Base-by-base conservation (phyloP, 1,140 invertebrate genomes). In the Physella acuta region DNA sequence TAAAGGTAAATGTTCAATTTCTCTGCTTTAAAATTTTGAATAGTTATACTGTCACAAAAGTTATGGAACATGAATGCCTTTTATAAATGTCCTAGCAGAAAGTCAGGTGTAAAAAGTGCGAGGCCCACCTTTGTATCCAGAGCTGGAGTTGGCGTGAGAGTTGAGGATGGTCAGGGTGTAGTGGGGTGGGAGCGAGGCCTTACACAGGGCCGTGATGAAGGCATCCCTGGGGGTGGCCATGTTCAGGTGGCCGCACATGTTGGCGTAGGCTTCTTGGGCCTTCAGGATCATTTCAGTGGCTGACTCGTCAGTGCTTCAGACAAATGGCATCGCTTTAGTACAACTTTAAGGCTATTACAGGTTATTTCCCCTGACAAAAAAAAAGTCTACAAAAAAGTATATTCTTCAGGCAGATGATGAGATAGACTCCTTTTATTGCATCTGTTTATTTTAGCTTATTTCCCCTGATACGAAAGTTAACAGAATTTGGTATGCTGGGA, bases 191-290 rank as follows among this genome's bases (percentile, higher is more conserved):
- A 99, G 87, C 0, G 95, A 96, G 3, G 93, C 93, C 82, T 96
- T 94, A 82, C 96, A 98, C 77, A 98, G 89, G 3, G 94, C 91
- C 55, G 93, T 94, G 51, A 97, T 92, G 78, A 97, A 96, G 31
- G 94, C 94, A 87, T 98, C 95, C 52, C 95, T 88, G 0, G 93
- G 90, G 34, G 88, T 90, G 34, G 89, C 88, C 71, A 94, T 82
- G 31, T 90, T 89, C 52, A 94, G 81, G 68, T 89, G 83, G 16
- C 93, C 94, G 78, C 92, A 92, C 0, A 95, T 80, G 24, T 90
- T 90, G 0, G 92, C 92, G 78, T 94, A 92, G 0, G 91, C 92
- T 84, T 97, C 93, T 80, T 97, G 91, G 58, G 93, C 90, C 80
- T 95, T 95, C 8, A 99, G 86, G 28, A 98, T 91, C 78, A 92